phyloP scores from a whole-genome alignment of 2,888 invertebrate genomes.

The Chelonus formosanus region DNA sequence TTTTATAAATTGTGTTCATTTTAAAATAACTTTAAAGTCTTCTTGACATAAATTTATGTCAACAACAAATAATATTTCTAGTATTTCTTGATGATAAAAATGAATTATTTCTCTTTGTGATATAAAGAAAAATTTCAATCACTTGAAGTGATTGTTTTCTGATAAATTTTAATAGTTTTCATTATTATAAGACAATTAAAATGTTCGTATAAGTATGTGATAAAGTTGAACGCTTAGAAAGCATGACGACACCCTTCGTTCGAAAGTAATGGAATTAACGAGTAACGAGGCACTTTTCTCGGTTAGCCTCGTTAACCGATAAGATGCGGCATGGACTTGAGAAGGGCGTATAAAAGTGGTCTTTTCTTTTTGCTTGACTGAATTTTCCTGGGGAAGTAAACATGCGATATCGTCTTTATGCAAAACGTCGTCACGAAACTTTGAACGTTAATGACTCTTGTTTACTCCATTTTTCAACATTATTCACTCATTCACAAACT shows the following conservation, averaged over 20 bases:
- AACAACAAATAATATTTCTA: too few species aligned
- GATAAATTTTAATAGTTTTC: too few species aligned
- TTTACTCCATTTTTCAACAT: background rate
- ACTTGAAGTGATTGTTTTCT: too few species aligned
- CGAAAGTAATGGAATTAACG: conserved; percentile 49
- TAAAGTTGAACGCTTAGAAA: background rate
- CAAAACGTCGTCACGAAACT: conserved; percentile 9
- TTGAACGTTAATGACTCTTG: conserved; percentile 4
- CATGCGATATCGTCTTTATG: conserved; percentile 17
- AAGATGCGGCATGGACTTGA: conserved; percentile 41
- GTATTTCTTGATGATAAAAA: too few species aligned
- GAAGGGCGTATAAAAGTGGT: conserved; percentile 27
- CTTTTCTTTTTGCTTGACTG: background rate
- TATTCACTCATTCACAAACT: background rate
- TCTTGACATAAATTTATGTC: too few species aligned
- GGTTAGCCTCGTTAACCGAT: conserved; percentile 47
- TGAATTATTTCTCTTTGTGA: too few species aligned
- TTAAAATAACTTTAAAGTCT: too few species aligned
- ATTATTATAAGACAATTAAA: background rate
- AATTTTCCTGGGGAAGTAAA: conserved; percentile 7
- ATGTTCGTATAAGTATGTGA: background rate
- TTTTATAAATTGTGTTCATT: too few species aligned
- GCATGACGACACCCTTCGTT: conserved; percentile 31
- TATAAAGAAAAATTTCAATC: too few species aligned
- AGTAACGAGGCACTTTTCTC: conserved; percentile 48